These are phyloP conservation scores for Nyctereutes procyonoides DNA, from an alignment of 2,113 vertebrate genomes.

Conservation along the genomic window DNA sequence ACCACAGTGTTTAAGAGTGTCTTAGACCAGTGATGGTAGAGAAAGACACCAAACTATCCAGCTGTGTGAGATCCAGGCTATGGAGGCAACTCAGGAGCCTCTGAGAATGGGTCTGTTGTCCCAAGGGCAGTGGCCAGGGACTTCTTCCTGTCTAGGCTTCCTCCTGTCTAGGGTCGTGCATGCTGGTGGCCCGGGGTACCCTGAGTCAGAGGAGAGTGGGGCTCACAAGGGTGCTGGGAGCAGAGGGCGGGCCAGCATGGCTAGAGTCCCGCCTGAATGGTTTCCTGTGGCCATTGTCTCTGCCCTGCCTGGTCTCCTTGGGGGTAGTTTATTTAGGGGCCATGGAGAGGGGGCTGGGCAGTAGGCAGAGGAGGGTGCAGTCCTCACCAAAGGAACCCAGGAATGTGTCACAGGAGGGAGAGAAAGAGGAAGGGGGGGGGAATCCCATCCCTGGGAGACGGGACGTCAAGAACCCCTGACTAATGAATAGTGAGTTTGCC, in stretches of 20 bases:
- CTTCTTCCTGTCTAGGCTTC: background rate
- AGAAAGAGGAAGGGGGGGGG: constrained; percentile 70
- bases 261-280: constrained; percentile 82
- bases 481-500: constrained; percentile 96
- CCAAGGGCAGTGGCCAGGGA: background rate
- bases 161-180: background rate
- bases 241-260: background rate
- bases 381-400: constrained; percentile 87
- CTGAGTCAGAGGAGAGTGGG: constrained; percentile 57
- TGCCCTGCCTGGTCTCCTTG: constrained; percentile 81
- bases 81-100: background rate
- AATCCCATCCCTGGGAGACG: constrained; percentile 77
- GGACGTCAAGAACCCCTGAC: constrained; percentile 90
- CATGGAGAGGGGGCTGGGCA: constrained; percentile 75
- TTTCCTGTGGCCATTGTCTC: constrained; percentile 84
- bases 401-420: constrained; percentile 87
- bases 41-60: background rate
- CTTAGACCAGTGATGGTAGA: background rate
- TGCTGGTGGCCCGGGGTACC: background rate
- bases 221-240: background rate
- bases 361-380: constrained; percentile 66
- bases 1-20: background rate
- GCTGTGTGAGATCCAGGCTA: background rate
- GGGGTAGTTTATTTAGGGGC: constrained; percentile 84
- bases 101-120: background rate